Evolutionary conservation across 2,888 invertebrate species (phyloP).

Genomic region (Sinelater perroti): DNA sequence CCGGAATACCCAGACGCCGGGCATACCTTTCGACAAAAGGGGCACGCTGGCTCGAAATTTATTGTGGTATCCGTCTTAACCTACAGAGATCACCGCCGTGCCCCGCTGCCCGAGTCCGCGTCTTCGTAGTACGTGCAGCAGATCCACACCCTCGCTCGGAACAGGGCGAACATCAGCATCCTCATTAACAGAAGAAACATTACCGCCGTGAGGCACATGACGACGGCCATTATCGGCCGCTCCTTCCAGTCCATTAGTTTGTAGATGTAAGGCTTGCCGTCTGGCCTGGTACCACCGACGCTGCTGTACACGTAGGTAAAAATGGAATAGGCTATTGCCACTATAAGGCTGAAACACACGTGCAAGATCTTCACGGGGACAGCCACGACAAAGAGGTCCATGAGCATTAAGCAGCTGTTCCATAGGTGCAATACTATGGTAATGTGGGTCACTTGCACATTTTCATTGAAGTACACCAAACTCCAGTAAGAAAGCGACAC

Average conservation of each 20-base stretch:
- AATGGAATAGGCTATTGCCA: slow-evolving; percentile 19
- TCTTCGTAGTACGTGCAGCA: slow-evolving; percentile 4
- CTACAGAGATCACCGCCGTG: too few species aligned
- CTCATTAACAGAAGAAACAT: neutral
- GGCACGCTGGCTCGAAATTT: too few species aligned
- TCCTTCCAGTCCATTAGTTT: slow-evolving; percentile 29
- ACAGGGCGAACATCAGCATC: slow-evolving; percentile 1
- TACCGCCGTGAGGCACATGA: neutral
- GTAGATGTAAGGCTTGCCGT: slow-evolving; percentile 34
- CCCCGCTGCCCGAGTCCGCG: neutral
- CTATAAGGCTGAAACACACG: slow-evolving; percentile 22
- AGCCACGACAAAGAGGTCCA: slow-evolving; percentile 35
- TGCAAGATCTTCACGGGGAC: slow-evolving; percentile 34
- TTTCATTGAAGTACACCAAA: slow-evolving; percentile 22
- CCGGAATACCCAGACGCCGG: neutral
- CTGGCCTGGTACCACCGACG: slow-evolving; percentile 25
- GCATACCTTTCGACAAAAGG: neutral
- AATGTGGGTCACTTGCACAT: neutral
- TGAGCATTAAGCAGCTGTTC: slow-evolving; percentile 31
- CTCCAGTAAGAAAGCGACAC: slow-evolving; percentile 31
- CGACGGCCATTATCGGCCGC: neutral
- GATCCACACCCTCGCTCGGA: slow-evolving; percentile 7
- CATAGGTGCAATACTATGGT: slow-evolving; percentile 33
- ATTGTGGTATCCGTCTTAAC: too few species aligned
- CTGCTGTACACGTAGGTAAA: slow-evolving; percentile 34